phyloP scores from a whole-genome alignment of 2,797 vertebrate species.

The Leucoraja ocellata region DNA sequence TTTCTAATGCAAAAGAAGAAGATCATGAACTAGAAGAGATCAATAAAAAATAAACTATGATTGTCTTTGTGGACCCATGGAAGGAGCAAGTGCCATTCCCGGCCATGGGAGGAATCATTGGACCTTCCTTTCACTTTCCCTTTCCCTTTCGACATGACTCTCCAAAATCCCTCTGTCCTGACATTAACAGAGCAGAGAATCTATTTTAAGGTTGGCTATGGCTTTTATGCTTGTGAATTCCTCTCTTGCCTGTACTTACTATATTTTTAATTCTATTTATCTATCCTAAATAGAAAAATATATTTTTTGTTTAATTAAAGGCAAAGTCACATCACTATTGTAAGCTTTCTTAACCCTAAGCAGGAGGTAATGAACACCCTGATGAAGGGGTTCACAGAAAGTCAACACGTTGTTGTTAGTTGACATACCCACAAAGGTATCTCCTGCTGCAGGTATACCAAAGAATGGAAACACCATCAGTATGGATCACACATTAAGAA shows the following conservation, averaged over 20 bases:
- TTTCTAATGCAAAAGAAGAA: too few relatives aligned
- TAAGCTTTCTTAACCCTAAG: background rate
- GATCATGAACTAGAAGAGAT: too few relatives aligned
- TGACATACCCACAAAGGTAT: background rate
- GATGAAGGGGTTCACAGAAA: background rate
- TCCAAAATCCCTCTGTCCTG: too few relatives aligned
- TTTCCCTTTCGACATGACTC: too few relatives aligned
- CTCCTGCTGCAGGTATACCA: background rate
- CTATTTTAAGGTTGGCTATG: too few relatives aligned
- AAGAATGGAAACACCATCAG: slow-evolving; percentile 7
- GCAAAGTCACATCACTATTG: background rate
- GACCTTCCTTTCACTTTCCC: too few relatives aligned
- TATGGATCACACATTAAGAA: slow-evolving; percentile 11
- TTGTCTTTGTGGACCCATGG: too few relatives aligned
- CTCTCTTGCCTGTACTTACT: background rate
- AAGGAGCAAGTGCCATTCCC: too few relatives aligned
- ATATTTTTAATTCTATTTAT: background rate
- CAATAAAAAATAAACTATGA: too few relatives aligned
- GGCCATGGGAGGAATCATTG: too few relatives aligned
- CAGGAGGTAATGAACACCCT: background rate
- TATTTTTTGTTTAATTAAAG: background rate
- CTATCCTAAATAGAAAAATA: background rate
- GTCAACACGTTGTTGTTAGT: background rate
- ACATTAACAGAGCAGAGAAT: too few relatives aligned
- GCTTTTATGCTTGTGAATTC: too few relatives aligned